Conservation (phyloP, 2,888 invertebrate genomes). For the Tineola bisselliella region DNA sequence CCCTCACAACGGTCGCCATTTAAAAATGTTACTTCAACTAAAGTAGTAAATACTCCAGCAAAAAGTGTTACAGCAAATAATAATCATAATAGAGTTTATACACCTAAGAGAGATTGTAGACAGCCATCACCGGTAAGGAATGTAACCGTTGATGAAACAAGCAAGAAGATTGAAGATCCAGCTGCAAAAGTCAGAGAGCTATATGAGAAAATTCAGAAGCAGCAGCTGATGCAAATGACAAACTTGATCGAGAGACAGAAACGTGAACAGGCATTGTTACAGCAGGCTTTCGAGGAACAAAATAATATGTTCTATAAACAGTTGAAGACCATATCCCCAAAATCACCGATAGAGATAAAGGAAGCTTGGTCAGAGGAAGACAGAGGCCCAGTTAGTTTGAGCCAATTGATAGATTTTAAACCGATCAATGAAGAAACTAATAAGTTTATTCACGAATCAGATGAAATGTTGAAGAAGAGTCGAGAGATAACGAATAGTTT, state of each 20-base stretch:
- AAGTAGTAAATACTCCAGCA: constrained; percentile 17
- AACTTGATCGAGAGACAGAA: constrained; percentile 72
- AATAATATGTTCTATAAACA: constrained; percentile 68
- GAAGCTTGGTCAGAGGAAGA: constrained; percentile 46
- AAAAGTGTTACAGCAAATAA: constrained; percentile 24
- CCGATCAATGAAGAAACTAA: constrained; percentile 26
- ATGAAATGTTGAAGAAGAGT: constrained; percentile 44
- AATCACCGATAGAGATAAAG: constrained; percentile 40
- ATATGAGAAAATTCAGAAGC: constrained; percentile 66
- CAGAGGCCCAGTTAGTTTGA: constrained; percentile 51
- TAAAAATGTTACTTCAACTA: not conserved
- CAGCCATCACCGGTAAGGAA: not conserved
- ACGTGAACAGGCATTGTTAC: constrained; percentile 70
- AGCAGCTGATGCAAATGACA: constrained; percentile 72
- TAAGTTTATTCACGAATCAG: constrained; percentile 42
- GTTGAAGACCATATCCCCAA: constrained; percentile 51
- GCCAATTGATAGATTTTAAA: constrained; percentile 46
- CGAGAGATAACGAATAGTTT: constrained; percentile 42
- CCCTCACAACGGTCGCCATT: not conserved
- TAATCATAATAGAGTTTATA: not conserved
- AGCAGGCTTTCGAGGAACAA: constrained; percentile 73
- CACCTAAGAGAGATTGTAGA: not conserved
- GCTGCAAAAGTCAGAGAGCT: constrained; percentile 46
- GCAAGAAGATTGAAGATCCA: constrained; percentile 36
- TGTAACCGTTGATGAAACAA: not conserved